A percentile compares a stretch with the other conserved stretches of the same genome.
phyloP scores from a whole-genome alignment of 2,113 vertebrate genomes.

The Oreocharis arfaki region DNA sequence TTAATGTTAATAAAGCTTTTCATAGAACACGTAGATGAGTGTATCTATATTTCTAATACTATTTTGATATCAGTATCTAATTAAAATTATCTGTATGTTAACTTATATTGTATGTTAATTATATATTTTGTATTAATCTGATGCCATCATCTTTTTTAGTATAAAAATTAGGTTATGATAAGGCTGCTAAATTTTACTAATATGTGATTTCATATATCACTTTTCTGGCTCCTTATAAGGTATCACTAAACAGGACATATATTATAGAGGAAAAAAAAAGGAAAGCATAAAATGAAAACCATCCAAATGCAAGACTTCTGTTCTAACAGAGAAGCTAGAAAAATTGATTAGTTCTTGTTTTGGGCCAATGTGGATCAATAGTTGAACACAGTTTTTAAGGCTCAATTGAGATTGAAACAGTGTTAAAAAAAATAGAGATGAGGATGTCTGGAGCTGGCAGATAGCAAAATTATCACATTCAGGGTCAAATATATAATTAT shows the following conservation, averaged over 20 bases:
- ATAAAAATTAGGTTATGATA: neutral
- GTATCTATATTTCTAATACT: neutral
- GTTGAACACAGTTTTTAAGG: neutral
- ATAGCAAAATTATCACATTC: neutral
- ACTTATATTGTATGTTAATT: neutral
- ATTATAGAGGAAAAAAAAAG: neutral
- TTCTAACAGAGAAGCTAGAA: neutral
- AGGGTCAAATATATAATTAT: neutral
- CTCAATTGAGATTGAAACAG: neutral
- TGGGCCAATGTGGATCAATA: neutral
- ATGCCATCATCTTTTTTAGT: fast-evolving
- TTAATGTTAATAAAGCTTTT: neutral
- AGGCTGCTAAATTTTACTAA: neutral
- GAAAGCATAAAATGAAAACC: neutral
- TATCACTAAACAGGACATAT: neutral
- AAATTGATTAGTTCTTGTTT: neutral
- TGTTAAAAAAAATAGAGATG: neutral
- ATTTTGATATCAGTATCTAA: neutral
- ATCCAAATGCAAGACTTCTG: neutral
- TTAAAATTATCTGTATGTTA: neutral
- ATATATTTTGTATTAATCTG: neutral
- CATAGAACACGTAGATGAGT: neutral
- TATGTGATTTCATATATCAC: neutral
- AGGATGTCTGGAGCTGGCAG: neutral
- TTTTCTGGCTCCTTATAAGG: neutral